Conservation (phyloP, 35 echinoderm and acorn worm species). For the Diadema setosum region DNA sequence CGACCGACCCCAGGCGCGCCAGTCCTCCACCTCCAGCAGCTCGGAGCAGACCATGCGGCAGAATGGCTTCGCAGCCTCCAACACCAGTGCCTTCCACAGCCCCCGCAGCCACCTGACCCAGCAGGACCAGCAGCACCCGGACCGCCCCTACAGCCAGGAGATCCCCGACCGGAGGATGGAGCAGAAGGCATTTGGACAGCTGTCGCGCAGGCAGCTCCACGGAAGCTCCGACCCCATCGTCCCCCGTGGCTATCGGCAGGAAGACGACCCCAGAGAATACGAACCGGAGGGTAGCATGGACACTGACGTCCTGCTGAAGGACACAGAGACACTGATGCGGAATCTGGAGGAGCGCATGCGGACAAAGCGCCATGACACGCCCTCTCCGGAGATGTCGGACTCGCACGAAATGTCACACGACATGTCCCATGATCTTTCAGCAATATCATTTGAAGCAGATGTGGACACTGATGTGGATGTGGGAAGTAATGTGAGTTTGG, state of each 20-base stretch:
- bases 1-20: not conserved
- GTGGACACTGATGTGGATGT: conserved; percentile 76
- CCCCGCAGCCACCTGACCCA: conserved; percentile 8
- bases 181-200: not conserved
- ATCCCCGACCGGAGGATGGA: not conserved
- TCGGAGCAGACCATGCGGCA: conserved; percentile 9
- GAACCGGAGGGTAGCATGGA: conserved; percentile 56
- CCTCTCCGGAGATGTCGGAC: conserved; percentile 47
- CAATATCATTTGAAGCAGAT: conserved; percentile 53
- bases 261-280: not conserved
- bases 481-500: conserved; percentile 54
- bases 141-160: not conserved
- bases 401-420: conserved; percentile 44
- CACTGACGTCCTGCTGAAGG: conserved; percentile 86
- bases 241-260: not conserved
- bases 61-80: conserved; percentile 27
- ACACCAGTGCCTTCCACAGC: conserved; percentile 56
- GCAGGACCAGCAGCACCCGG: not conserved
- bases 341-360: conserved; percentile 75
- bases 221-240: not conserved
- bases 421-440: not conserved
- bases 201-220: not conserved
- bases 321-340: conserved; percentile 84
- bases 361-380: conserved; percentile 7
- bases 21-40: conserved; percentile 2